A percentile compares a stretch with the other conserved stretches of the same genome.
Evolutionary conservation across 2,888 invertebrate species (phyloP).

Genomic region (Octodonta nipae): DNA sequence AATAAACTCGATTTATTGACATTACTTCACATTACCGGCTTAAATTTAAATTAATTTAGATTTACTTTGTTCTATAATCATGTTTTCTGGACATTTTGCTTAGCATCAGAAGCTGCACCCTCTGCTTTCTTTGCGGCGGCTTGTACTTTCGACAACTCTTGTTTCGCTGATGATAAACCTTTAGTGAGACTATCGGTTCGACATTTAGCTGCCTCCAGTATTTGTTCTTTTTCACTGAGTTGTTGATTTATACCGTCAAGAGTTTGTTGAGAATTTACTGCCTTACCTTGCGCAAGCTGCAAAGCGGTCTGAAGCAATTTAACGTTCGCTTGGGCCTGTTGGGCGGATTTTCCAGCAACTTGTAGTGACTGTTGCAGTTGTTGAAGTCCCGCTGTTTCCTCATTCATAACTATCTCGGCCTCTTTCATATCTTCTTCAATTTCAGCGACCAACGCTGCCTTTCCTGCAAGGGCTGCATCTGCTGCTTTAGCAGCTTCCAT

Average conservation of each 20-base stretch:
- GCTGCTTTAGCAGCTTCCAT: constrained; percentile 57
- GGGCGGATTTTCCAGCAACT: constrained; percentile 47
- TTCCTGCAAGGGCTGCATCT: constrained; percentile 47
- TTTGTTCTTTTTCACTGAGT: constrained; percentile 48
- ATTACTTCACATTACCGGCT: too few relatives aligned
- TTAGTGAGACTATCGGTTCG: constrained; percentile 48
- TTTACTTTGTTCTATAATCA: too few relatives aligned
- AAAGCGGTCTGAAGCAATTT: constrained; percentile 37
- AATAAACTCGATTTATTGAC: too few relatives aligned
- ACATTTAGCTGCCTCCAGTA: constrained; percentile 48
- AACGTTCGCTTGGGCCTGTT: constrained; percentile 40
- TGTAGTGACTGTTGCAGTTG: constrained; percentile 47
- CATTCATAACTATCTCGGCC: constrained; percentile 7
- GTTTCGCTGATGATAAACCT: constrained; percentile 46
- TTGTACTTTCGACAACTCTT: constrained; percentile 50
- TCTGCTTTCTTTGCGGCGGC: constrained; percentile 52
- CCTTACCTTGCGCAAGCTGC: constrained; percentile 40
- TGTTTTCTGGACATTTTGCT: too few relatives aligned
- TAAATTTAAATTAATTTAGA: too few relatives aligned
- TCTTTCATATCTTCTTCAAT: constrained; percentile 4
- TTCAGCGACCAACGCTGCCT: constrained; percentile 5
- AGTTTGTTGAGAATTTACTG: constrained; percentile 46
- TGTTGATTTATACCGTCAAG: constrained; percentile 44
- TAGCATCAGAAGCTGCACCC: constrained; percentile 52
- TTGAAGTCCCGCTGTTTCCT: constrained; percentile 44